A percentile compares a stretch with the other conserved stretches of the same genome.
phyloP scores from a whole-genome alignment of 2,797 vertebrate species.

The Chrosomus eos region DNA sequence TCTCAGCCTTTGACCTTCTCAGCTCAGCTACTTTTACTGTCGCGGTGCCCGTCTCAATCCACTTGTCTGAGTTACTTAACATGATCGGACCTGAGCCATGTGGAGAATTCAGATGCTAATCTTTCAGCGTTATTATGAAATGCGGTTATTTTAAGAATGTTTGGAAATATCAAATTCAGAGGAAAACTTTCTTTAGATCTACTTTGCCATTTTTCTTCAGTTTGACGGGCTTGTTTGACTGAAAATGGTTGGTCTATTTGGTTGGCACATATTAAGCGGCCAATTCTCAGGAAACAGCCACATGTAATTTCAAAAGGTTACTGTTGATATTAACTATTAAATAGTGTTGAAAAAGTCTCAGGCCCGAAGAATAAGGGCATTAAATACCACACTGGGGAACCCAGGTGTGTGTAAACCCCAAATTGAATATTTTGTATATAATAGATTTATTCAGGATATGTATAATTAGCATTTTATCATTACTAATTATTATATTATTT shows the following conservation, averaged over 20 bases:
- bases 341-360: too few species aligned
- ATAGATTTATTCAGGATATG: neutral
- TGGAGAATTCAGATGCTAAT: conserved; percentile 2
- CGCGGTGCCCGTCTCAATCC: neutral
- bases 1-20: neutral
- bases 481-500: neutral
- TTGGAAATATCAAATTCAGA: conserved; percentile 3
- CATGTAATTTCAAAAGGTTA: neutral
- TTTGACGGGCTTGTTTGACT: neutral
- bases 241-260: neutral
- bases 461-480: neutral
- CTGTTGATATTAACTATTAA: neutral
- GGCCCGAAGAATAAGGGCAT: neutral
- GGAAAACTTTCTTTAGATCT: neutral
- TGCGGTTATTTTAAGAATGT: neutral
- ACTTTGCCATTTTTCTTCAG: neutral
- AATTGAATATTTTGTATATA: neutral
- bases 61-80: conserved; percentile 1
- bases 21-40: neutral
- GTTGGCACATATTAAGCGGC: neutral
- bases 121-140: neutral
- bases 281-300: neutral
- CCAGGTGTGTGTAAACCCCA: neutral
- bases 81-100: neutral
- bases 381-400: neutral